Base-by-base conservation (phyloP, 2,888 invertebrate genomes). In the Iselma pallidipennis region DNA sequence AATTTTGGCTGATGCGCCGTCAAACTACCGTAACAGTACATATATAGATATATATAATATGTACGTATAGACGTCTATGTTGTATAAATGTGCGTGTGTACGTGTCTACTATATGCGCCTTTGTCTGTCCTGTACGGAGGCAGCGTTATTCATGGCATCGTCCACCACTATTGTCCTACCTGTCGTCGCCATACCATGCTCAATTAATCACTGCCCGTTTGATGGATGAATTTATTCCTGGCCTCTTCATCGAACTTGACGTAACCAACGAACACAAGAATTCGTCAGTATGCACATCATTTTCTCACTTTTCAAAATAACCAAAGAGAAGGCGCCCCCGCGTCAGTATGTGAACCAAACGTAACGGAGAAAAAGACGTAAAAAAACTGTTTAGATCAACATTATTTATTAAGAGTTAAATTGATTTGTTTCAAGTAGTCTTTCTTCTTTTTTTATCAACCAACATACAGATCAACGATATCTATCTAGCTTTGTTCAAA, bases 141-240 rank as follows among this genome's bases (percentile, higher is more conserved):
- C 45, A 26, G 60, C 57, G 74, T 76, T 76, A 77, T 77, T 75
- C 76, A 77, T 75, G 70, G 68, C 72, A 55, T 71, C 74, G 74
- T 74, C 72, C 72, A 70, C 72, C 69, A 70, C 74, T 71, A 78
- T 78, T 78, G 79, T 79, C 76, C 76, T 70, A 79, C 78, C 79
- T 79, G 78, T 79, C 79, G 77, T 70, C 75, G 69, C 67, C 79
- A 78, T 70, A 71, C 76, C 70, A 68, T 70, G 74, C 71, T 73
- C 78, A 76, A 79, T 79, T 78, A 77, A 77, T 76, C 76, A 75
- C 75, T 74, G 74, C 72, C 73, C 70, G 70, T 71, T 77, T 78
- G 79, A 79, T 78, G 75, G 77, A 78, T 77, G 78, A 73, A 77
- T 78, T 79, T 77, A 78, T 78, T 76, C 75, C 72, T 71, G 45